A percentile compares a stretch with the other conserved stretches of the same genome.
These are phyloP conservation scores for Cephus sareptanus DNA, from an alignment of 2,888 invertebrate species.

Conservation along the genomic window DNA sequence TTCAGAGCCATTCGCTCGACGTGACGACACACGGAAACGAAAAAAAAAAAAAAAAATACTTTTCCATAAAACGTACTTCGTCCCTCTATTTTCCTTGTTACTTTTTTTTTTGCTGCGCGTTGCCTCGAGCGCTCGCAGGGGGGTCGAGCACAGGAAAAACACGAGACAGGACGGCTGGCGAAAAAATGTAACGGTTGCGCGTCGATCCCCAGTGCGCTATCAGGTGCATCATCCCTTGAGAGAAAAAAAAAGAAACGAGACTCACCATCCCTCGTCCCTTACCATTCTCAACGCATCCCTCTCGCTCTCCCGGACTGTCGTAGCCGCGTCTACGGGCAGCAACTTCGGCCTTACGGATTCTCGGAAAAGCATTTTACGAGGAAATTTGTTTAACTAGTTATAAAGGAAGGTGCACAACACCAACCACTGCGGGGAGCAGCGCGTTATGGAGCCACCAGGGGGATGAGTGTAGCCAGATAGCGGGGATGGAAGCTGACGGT, in stretches of 20 bases:
- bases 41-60: background rate
- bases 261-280: constrained; percentile 10
- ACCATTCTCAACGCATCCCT: background rate
- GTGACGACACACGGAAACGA: background rate
- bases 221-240: background rate
- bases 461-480: constrained; percentile 18
- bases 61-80: background rate
- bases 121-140: background rate
- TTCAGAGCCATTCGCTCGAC: background rate
- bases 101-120: background rate
- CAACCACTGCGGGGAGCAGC: constrained; percentile 20
- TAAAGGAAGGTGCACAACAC: constrained; percentile 46
- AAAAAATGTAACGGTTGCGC: background rate
- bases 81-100: background rate
- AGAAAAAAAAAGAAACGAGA: constrained; percentile 5
- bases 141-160: background rate
- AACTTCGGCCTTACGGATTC: constrained; percentile 28
- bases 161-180: background rate
- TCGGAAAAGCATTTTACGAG: constrained; percentile 51
- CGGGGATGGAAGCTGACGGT: constrained; percentile 6
- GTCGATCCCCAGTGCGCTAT: background rate
- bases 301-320: background rate
- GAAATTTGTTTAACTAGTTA: constrained; percentile 59
- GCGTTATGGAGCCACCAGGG: background rate
- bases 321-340: background rate